phyloP scores from a whole-genome alignment of 2,888 invertebrate genomes.

The Tipula lateralis region DNA sequence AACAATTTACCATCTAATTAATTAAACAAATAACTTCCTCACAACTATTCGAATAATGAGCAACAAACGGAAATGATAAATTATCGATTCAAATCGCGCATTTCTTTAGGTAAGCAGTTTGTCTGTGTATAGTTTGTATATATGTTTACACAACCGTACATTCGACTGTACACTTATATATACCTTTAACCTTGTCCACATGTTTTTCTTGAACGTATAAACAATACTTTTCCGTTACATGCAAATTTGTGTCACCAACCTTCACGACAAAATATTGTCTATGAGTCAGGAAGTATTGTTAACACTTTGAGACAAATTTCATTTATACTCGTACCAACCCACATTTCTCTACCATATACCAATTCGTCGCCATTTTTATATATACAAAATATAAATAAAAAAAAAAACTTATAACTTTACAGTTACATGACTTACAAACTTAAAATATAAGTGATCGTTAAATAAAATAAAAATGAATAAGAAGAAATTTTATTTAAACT shows the following conservation, averaged over 20 bases:
- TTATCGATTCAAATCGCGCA: not conserved
- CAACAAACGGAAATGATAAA: conserved; percentile 3
- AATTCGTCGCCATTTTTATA: not conserved
- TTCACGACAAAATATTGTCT: not conserved
- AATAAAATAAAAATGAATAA: not conserved
- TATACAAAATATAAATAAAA: too few species aligned
- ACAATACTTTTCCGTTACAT: not conserved
- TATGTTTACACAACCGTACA: not conserved
- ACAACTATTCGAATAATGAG: not conserved
- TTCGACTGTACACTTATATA: not conserved
- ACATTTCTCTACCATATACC: not conserved
- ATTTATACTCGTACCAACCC: not conserved
- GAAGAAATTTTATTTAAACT: not conserved
- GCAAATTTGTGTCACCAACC: conserved; percentile 19
- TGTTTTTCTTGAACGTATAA: not conserved
- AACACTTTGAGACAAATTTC: conserved; percentile 11
- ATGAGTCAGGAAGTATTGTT: conserved; percentile 7
- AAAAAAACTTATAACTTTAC: not conserved
- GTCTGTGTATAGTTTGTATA: too few species aligned
- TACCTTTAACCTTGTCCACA: conserved; percentile 5
- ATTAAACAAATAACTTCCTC: conserved; percentile 8
- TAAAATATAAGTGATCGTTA: conserved; percentile 5
- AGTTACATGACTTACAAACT: conserved; percentile 19
- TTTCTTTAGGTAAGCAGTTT: too few species aligned
- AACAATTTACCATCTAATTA: conserved; percentile 9